A percentile compares a stretch with the other conserved stretches of the same genome.
Conservation (phyloP, 2,797 vertebrate genomes). For the Schizopygopsis malacanthus region DNA sequence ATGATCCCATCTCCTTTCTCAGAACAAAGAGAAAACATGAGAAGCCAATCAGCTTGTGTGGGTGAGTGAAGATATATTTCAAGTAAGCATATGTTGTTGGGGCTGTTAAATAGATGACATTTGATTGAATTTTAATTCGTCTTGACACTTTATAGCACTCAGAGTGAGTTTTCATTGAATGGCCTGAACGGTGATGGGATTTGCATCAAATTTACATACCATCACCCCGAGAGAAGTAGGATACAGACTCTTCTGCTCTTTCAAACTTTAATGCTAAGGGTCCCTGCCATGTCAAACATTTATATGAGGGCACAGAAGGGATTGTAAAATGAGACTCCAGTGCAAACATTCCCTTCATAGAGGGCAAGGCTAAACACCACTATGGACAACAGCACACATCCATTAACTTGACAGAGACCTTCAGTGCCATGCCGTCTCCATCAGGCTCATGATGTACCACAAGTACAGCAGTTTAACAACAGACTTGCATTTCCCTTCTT, state of each 20-base stretch:
- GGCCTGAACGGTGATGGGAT: not conserved
- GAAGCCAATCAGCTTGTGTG: constrained; percentile 21
- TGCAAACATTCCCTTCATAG: constrained; percentile 8
- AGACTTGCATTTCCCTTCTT: not conserved
- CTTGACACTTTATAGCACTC: not conserved
- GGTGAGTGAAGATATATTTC: not conserved
- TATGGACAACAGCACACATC: constrained; percentile 18
- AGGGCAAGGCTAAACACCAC: constrained; percentile 44
- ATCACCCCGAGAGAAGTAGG: not conserved
- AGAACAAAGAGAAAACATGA: constrained; percentile 20
- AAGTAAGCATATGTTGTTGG: not conserved
- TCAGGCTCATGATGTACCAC: not conserved
- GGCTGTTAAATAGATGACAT: not conserved
- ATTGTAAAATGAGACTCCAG: constrained; percentile 50
- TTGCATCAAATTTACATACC: constrained; percentile 15
- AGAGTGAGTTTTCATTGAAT: not conserved
- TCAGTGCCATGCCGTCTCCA: not conserved
- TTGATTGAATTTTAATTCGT: not conserved
- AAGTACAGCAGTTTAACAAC: not conserved
- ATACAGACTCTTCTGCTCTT: constrained; percentile 6
- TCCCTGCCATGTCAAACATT: constrained; percentile 41
- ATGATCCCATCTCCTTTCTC: constrained; percentile 8
- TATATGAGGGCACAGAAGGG: constrained; percentile 36
- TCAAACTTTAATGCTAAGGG: constrained; percentile 16
- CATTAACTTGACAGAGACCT: not conserved